These are phyloP conservation scores for Malaclemys terrapin DNA, from an alignment of 2,113 vertebrate genomes.

Conservation along the genomic window DNA sequence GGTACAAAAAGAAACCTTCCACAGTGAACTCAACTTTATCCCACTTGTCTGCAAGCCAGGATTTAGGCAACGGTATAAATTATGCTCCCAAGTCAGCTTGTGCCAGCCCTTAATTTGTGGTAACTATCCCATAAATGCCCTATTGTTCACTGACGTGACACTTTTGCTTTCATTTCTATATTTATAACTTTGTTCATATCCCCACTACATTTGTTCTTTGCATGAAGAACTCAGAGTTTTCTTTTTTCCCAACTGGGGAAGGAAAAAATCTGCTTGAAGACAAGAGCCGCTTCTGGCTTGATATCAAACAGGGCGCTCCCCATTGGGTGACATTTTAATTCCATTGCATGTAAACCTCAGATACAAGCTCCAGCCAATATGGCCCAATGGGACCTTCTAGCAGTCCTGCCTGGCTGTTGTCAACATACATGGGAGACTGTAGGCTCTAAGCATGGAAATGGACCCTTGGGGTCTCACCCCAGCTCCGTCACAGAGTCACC, in stretches of 20 bases:
- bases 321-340: neutral
- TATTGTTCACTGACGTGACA: slow-evolving; percentile 64
- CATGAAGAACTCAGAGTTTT: neutral
- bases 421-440: neutral
- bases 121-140: slow-evolving; percentile 68
- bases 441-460: neutral
- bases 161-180: slow-evolving; percentile 56
- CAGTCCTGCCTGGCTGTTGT: neutral
- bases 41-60: slow-evolving; percentile 75
- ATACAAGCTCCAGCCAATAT: neutral
- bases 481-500: neutral
- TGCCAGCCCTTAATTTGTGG: slow-evolving; percentile 58
- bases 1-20: slow-evolving; percentile 66
- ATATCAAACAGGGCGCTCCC: neutral
- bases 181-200: slow-evolving; percentile 47
- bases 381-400: neutral
- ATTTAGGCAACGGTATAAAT: slow-evolving; percentile 25
- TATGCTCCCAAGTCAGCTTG: slow-evolving; percentile 45
- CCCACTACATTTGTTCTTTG: slow-evolving; percentile 22
- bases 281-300: neutral
- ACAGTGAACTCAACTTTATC: slow-evolving; percentile 74
- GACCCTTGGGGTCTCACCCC: neutral
- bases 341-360: neutral
- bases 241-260: neutral
- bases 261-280: neutral